Evolutionary conservation across 2,797 vertebrate species (phyloP).

Genomic region (Thamnophis elegans): DNA sequence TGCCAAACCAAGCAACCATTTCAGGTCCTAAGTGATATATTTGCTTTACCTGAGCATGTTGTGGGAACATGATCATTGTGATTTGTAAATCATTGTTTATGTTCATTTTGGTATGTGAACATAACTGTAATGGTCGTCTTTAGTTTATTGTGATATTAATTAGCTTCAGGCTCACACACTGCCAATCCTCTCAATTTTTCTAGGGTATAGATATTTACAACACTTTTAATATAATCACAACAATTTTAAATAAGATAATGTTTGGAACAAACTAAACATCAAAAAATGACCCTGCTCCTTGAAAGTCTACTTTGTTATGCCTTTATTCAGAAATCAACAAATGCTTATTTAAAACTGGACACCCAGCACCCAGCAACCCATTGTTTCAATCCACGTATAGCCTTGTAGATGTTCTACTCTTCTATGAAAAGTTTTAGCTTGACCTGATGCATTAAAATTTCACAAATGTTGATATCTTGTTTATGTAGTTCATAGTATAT

Average conservation of each 20-base stretch:
- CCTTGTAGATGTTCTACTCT: background rate
- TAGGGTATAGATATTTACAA: background rate
- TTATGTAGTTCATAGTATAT: background rate
- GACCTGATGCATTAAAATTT: background rate
- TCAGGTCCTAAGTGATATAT: background rate
- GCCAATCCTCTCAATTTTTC: background rate
- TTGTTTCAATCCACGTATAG: background rate
- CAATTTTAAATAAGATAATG: background rate
- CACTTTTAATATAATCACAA: background rate
- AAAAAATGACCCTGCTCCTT: background rate
- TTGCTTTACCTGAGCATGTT: background rate
- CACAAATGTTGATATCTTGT: background rate
- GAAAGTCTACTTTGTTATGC: background rate
- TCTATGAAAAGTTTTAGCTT: background rate
- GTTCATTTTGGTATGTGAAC: background rate
- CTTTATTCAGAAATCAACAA: background rate
- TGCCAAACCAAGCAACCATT: background rate
- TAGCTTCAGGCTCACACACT: background rate
- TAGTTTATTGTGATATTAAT: background rate
- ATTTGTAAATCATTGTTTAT: background rate
- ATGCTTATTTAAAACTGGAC: background rate
- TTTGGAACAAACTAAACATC: background rate
- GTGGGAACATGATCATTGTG: background rate
- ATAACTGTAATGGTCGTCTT: background rate
- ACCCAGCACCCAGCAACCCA: background rate